Evolutionary conservation across 2,113 vertebrate species (phyloP), one percentile per base, ranked within the genome.

Genomic region (Daubentonia madagascariensis): DNA sequence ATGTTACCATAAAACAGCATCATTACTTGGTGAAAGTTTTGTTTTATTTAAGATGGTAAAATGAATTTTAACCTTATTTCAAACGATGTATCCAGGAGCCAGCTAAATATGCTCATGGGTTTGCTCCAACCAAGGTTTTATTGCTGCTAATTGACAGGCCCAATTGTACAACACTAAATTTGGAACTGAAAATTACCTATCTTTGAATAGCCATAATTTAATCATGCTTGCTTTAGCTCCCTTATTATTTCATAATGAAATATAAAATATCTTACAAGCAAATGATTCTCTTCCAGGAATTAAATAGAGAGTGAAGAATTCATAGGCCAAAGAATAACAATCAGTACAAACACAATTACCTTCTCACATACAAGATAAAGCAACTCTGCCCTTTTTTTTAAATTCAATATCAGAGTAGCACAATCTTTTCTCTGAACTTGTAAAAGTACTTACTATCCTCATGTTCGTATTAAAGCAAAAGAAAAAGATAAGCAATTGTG

Each of bases 221-320:
- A 98, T 98, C 85, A 98, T 80, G 30, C 87, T 93, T 94, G 37
- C 48, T 97, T 97, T 96, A 90, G 52, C 28, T 96, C n/a, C 35
- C 72, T 95, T 96, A 96, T 97, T 95, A 97, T 94, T 98, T 96
- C 50, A 96, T 97, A 98, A 97, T 98, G 65, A 96, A 98, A 96
- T 88, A 92, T 78, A 95, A 96, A 95, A 89, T 87, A 96, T 43
- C 63, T 96, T 78, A 76, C 68, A 94, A 93, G n/a, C 52, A 96
- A 97, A 94, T 96, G 59, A 28, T 37, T 96, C 61, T 87, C 61
- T 95, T 96, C 14, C 32, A 95, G 95, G 96, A 96, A 96, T 90
- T 96, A 93, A 97, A 96, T 87, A 76, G 57, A 92, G 67, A 96
- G 22, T 70, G 95, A 89, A 86, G 54, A 67, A 84, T 83, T 91